These are phyloP conservation scores for Baryphthengus martii DNA, from an alignment of 2,113 vertebrate genomes.

Conservation along the genomic window DNA sequence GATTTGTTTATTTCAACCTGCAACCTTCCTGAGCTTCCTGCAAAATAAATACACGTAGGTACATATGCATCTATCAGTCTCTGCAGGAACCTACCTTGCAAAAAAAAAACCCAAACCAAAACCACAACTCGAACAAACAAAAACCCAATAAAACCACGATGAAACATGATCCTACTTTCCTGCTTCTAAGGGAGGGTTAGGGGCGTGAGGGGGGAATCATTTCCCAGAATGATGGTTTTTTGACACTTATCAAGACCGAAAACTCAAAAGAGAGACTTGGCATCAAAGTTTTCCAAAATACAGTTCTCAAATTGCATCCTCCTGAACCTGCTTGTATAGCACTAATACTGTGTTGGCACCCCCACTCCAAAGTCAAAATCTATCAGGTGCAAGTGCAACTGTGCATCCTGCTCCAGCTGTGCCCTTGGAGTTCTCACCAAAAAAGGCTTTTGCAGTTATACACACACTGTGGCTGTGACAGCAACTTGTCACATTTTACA, in stretches of 20 bases:
- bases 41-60: background rate
- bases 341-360: background rate
- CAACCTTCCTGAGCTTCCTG: background rate
- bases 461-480: background rate
- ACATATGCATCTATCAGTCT: background rate
- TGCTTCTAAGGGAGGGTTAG: background rate
- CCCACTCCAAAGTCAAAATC: background rate
- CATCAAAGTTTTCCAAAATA: background rate
- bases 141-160: background rate
- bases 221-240: accelerated
- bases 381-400: background rate
- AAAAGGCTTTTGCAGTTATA: background rate
- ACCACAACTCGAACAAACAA: too few relatives aligned
- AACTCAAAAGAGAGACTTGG: background rate
- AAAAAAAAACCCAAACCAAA: too few relatives aligned
- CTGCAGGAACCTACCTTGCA: background rate
- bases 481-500: constrained; percentile 31
- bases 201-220: background rate
- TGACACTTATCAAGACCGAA: background rate
- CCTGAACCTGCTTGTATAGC: background rate
- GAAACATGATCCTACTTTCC: background rate
- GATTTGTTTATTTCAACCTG: background rate
- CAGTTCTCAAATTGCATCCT: background rate
- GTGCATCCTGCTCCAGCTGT: background rate
- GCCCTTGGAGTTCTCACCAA: background rate